phyloP scores from a whole-genome alignment of 1,140 invertebrate species.

The Drosophila tsacasi region DNA sequence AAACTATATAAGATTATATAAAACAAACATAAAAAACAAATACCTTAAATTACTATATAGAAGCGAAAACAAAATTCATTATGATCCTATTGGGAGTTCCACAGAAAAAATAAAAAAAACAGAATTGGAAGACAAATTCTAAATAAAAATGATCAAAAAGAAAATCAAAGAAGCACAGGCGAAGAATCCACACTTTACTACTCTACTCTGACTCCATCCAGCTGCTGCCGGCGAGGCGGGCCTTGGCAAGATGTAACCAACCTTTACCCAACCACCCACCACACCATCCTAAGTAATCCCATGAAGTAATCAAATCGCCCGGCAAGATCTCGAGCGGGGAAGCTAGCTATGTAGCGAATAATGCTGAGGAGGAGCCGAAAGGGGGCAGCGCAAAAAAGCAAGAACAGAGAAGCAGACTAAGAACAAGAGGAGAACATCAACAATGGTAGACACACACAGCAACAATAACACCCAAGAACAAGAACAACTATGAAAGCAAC shows the following conservation, averaged over 20 bases:
- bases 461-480: conserved; percentile 13
- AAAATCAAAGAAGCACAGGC: conserved; percentile 55
- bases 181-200: conserved; percentile 41
- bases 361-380: conserved; percentile 32
- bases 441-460: conserved; percentile 49
- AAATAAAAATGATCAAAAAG: conserved; percentile 53
- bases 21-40: conserved; percentile 51
- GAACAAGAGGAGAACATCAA: conserved; percentile 59
- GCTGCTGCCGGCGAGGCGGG: conserved; percentile 77
- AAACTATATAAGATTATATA: conserved; percentile 83
- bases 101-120: conserved; percentile 45
- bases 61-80: conserved; percentile 29
- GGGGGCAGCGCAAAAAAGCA: conserved; percentile 56
- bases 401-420: conserved; percentile 64
- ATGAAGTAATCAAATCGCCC: conserved; percentile 43
- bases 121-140: conserved; percentile 32
- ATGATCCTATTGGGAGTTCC: conserved; percentile 74
- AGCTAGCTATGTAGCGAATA: conserved; percentile 32
- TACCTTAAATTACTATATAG: conserved; percentile 66
- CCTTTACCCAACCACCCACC: conserved; percentile 32
- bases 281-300: conserved; percentile 9
- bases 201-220: conserved; percentile 53
- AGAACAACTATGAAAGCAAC: conserved; percentile 33
- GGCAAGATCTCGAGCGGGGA: conserved; percentile 60
- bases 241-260: conserved; percentile 58